These are phyloP conservation scores for Tragelaphus scriptus DNA, from an alignment of 2,113 vertebrate species.

Conservation along the genomic window DNA sequence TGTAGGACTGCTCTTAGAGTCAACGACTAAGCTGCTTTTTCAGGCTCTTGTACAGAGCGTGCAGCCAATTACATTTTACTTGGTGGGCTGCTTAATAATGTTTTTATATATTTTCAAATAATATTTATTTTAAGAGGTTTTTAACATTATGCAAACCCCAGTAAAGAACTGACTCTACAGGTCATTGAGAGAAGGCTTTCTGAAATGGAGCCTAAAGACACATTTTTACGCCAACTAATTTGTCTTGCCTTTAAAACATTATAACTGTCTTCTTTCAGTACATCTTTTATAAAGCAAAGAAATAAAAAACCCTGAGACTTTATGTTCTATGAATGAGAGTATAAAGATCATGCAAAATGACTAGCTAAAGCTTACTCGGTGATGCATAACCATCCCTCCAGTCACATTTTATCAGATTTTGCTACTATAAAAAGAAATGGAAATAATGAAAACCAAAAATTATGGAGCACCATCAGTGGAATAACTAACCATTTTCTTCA, in stretches of 20 bases:
- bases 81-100: constrained; percentile 21
- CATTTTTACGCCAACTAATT: not conserved
- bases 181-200: not conserved
- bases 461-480: not conserved
- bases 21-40: not conserved
- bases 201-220: not conserved
- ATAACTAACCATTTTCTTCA: not conserved
- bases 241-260: constrained; percentile 6
- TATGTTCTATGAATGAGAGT: not conserved
- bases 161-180: not conserved
- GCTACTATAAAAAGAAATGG: not conserved
- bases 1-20: not conserved
- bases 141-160: constrained; percentile 13
- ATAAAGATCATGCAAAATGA: not conserved
- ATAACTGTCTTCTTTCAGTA: not conserved
- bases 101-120: constrained; percentile 50
- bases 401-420: not conserved
- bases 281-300: constrained; percentile 13
- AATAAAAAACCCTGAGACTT: not conserved
- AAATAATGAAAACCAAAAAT: not conserved
- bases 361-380: not conserved
- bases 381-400: not conserved
- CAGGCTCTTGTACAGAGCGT: not conserved
- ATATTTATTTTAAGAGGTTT: constrained; percentile 58
- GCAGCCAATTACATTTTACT: constrained; percentile 21